Evolutionary conservation across 1,140 invertebrate species (phyloP), one percentile per base, ranked within the genome.

Genomic region (Drosophila bocki): DNA sequence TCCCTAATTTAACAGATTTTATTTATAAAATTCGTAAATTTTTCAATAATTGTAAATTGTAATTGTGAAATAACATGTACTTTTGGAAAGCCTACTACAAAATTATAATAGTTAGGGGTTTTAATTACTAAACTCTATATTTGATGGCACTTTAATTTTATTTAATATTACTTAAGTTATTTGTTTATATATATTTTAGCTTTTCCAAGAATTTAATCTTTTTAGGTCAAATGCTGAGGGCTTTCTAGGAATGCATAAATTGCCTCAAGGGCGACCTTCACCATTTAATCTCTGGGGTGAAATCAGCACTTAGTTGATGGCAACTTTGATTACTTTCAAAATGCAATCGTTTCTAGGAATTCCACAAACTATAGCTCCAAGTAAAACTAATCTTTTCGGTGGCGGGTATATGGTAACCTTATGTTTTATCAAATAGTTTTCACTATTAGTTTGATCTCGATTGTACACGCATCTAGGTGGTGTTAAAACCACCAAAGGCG

Each of bases 401-500:
- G 11, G 5, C 0, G 17, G 29, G 17, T 35, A 37, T 37, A 54
- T 15, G 35, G 15, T 11, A n/a, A 39, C 8, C n/a, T 26, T 26
- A 7, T 11, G 19, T 54, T 54, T 53, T 39, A 54, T 39, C 7
- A 54, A 37, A 54, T 8, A 37, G 7, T 22, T 54, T 54, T 1
- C 7, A 26, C 29, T 68, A 70, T 32, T 37, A 11, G 8, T 22
- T 13, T 19, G n/a, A n/a, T 33, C 9, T 13, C 15, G 1, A 37
- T 41, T 70, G 67, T 68, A 9, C 37, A 47, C 50, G 44, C 33
- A 44, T 60, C 32, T n/a, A 22, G 12, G 42, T 12, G 37, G 48
- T 67, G 65, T 35, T 51, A 45, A 71, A 58, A 60, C 75, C 75
- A 78, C 45, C 53, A 1, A 41, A 47, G 41, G 64, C 53, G 58